phyloP scores from a whole-genome alignment of 2,113 vertebrate genomes.

The Heliornis fulica region DNA sequence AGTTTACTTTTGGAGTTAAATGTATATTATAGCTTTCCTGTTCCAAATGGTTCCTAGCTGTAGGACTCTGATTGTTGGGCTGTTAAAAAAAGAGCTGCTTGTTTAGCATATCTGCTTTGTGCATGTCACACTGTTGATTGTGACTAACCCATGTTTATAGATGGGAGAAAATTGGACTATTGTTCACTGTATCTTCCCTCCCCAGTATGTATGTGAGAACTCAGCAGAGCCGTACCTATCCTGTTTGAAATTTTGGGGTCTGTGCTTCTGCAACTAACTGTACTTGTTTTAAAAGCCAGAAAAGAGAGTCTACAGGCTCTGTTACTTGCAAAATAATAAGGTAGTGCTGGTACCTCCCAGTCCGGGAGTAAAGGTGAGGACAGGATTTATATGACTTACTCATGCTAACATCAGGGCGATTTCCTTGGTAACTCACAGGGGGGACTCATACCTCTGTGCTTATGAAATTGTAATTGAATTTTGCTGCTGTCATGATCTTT shows the following conservation, averaged over 20 bases:
- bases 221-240: neutral
- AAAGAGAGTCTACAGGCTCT: neutral
- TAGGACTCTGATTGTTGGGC: neutral
- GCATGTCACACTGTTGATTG: rapidly evolving
- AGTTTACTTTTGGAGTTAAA: neutral
- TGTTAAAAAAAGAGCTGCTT: neutral
- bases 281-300: neutral
- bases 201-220: neutral
- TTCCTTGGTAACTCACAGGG: neutral
- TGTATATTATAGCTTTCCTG: neutral
- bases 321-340: neutral
- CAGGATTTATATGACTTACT: neutral
- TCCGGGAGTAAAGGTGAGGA: neutral
- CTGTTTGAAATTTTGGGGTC: neutral
- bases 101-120: neutral
- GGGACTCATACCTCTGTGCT: neutral
- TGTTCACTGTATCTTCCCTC: neutral
- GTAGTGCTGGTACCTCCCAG: neutral
- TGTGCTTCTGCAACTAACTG: neutral
- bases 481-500: neutral
- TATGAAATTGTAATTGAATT: neutral
- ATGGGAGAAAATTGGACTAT: neutral
- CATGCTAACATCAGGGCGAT: neutral
- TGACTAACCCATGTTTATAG: neutral
- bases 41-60: neutral